phyloP scores from a whole-genome alignment of 2,888 invertebrate genomes.

The Agriopis leucophaearia region DNA sequence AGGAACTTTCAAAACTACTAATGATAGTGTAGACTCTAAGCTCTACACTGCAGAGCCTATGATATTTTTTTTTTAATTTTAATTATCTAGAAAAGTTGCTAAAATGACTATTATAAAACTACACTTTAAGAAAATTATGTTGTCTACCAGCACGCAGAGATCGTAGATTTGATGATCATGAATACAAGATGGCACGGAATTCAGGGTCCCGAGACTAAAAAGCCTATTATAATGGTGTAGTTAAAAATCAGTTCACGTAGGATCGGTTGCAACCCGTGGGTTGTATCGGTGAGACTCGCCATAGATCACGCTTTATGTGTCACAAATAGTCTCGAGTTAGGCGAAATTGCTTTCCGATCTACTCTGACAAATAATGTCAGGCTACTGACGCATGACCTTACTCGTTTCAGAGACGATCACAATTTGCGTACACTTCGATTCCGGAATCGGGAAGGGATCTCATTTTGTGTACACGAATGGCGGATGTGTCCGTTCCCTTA shows the following conservation, averaged over 20 bases:
- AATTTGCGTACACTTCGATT: constrained; percentile 71
- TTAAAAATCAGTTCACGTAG: constrained; percentile 57
- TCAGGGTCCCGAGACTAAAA: constrained; percentile 24
- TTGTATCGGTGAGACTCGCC: constrained; percentile 67
- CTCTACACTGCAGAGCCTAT: too few species aligned
- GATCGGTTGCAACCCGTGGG: constrained; percentile 51
- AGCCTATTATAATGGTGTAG: constrained; percentile 51
- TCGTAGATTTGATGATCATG: constrained; percentile 29
- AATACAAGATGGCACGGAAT: constrained; percentile 31
- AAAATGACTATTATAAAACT: not conserved
- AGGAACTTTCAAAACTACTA: too few species aligned
- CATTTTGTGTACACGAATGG: constrained; percentile 66
- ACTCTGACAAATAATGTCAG: constrained; percentile 83
- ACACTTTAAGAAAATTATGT: constrained; percentile 16
- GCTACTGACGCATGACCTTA: constrained; percentile 78
- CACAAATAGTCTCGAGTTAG: constrained; percentile 84
- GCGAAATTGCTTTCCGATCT: constrained; percentile 84
- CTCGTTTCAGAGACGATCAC: constrained; percentile 76
- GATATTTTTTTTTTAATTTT: too few species aligned
- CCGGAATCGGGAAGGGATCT: constrained; percentile 60
- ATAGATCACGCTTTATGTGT: constrained; percentile 84
- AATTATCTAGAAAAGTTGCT: not conserved
- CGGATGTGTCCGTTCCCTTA: constrained; percentile 64
- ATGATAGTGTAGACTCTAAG: too few species aligned
- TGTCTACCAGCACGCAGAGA: constrained; percentile 22